Evolutionary conservation across 2,113 vertebrate species (phyloP).

Genomic region (Phocoena sinus): DNA sequence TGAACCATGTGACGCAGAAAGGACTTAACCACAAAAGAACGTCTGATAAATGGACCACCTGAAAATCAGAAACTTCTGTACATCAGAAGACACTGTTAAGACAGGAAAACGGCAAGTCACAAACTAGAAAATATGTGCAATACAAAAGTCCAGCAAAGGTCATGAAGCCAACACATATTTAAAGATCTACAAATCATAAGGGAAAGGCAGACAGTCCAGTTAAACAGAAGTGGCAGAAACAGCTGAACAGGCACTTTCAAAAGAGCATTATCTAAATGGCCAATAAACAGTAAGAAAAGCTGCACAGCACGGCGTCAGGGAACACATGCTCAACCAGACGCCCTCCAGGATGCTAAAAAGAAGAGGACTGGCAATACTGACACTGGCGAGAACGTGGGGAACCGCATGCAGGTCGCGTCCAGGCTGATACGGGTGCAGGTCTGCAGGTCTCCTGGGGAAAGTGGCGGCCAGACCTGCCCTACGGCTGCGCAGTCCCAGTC

Average conservation of each 20-base stretch:
- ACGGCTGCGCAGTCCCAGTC: background rate
- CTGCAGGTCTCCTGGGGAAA: no score
- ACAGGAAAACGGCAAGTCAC: background rate
- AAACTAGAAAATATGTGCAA: no score
- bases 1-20: background rate
- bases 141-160: background rate
- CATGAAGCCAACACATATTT: background rate
- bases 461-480: background rate
- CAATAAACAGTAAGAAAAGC: background rate
- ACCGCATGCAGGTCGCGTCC: no score
- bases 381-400: no score
- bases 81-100: background rate
- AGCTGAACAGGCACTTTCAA: background rate
- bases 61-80: background rate
- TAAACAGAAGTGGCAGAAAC: background rate
- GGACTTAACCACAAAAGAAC: background rate
- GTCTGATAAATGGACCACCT: fast-evolving
- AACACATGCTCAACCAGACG: background rate
- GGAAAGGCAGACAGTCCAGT: background rate
- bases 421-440: background rate
- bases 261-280: no score
- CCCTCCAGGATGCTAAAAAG: no score
- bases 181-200: background rate
- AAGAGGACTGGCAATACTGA: no score
- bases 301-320: background rate